Evolutionary conservation across 2,113 vertebrate genomes (phyloP).

Genomic region (Cepphus grylle): DNA sequence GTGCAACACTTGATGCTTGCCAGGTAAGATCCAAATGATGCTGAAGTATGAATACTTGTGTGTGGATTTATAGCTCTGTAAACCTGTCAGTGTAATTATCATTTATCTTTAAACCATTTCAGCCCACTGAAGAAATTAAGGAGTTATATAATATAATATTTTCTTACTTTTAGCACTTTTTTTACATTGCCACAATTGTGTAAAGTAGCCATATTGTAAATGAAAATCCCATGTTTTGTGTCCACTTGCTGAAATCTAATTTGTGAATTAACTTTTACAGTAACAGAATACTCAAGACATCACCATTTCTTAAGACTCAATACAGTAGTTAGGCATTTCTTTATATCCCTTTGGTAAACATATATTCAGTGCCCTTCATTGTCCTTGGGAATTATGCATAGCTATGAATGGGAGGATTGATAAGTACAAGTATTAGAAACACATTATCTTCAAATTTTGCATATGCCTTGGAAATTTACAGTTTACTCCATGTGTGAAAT

Average conservation of each 20-base stretch:
- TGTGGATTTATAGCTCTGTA: neutral
- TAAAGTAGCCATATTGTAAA: neutral
- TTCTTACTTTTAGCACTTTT: neutral
- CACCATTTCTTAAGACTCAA: neutral
- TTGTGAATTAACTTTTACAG: neutral
- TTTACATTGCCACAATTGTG: neutral
- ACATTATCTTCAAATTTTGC: neutral
- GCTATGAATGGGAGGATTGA: neutral
- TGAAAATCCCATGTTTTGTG: neutral
- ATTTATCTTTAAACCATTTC: neutral
- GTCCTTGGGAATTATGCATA: neutral
- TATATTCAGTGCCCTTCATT: neutral
- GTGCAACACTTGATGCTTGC: neutral
- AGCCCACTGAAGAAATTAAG: neutral
- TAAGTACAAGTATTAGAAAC: conserved; percentile 10
- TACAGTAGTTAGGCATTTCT: neutral
- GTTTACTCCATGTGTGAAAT: neutral
- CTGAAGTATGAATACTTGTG: neutral
- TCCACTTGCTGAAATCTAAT: neutral
- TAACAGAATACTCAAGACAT: neutral
- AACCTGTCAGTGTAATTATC: neutral
- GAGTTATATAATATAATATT: neutral
- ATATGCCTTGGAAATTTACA: neutral
- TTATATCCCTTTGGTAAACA: neutral
- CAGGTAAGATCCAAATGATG: neutral